A percentile compares a stretch with the other conserved stretches of the same genome.
Evolutionary conservation across 2,113 vertebrate genomes (phyloP).

Genomic region (Regulus satrapa): DNA sequence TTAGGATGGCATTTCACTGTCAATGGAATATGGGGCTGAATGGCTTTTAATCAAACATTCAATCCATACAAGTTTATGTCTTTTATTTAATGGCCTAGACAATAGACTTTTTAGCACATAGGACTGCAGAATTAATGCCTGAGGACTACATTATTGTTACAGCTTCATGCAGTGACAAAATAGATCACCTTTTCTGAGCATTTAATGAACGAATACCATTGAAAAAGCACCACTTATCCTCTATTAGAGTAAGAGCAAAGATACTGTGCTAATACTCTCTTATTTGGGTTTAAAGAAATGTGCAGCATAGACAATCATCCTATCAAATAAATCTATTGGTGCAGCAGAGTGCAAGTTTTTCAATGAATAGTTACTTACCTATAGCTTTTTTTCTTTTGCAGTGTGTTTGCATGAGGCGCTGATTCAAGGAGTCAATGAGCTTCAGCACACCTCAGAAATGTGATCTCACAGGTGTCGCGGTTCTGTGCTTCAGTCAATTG

Average conservation of each 20-base stretch:
- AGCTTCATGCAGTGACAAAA: neutral
- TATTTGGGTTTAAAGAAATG: slow-evolving; percentile 9
- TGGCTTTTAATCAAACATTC: neutral
- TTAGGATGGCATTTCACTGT: neutral
- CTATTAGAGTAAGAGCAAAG: slow-evolving; percentile 30
- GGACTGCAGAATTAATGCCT: slow-evolving; percentile 31
- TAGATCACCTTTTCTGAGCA: slow-evolving; percentile 39
- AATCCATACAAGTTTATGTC: neutral
- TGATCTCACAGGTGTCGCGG: neutral
- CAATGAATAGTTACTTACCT: neutral
- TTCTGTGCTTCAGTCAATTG: neutral
- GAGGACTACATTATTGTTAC: slow-evolving; percentile 33
- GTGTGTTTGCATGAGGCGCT: neutral
- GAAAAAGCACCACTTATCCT: slow-evolving; percentile 34
- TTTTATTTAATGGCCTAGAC: slow-evolving; percentile 8
- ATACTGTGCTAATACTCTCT: slow-evolving; percentile 1
- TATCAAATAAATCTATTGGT: neutral
- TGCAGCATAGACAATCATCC: neutral
- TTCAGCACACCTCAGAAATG: neutral
- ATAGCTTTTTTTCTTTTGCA: neutral
- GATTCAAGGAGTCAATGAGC: neutral
- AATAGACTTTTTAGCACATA: neutral
- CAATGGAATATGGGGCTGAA: neutral
- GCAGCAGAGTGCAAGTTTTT: neutral
- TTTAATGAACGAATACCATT: slow-evolving; percentile 45